Base-by-base conservation (phyloP, 2,113 vertebrate species). In the Oreochromis spilurus region DNA sequence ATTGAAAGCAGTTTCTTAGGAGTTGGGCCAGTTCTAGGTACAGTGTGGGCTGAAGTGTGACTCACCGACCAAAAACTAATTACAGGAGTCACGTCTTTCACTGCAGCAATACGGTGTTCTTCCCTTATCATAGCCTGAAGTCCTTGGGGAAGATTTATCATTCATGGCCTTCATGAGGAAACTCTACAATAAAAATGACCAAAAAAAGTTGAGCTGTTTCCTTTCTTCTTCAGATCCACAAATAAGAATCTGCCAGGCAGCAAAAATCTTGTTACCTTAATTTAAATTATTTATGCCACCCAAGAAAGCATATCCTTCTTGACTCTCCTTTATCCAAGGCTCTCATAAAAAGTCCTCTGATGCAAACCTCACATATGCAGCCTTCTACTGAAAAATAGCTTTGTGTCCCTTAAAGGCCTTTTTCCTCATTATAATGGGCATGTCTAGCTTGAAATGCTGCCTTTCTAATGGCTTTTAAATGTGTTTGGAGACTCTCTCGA, bases 91-190 rank as follows among this genome's bases (percentile, higher is more conserved):
- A 81, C 84, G 81, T 88, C 58, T 87, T 34, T 81, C 38, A 57
- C 36, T 34, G 72, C 45, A 77, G 26, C 26, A 0, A n/a, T 13
- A 77, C 4, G 45, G 26, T 1, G 26, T 38, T 36, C 17, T 29
- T 81, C 75, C 81, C 65, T 82, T 83, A 86, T 78, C 75, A 58
- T 57, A 45, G 75, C 19, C 60, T 52, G 24, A 43, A 88, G 83
- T 84, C 89, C 87, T 90, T 91, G 83, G 58, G 62, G 79, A 79
- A 77, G 67, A 89, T 92, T 91, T 91, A 88, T 89, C 50, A 78
- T 84, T 16, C 38, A 14, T 34, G 17, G 79, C 16, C 21, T 62
- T 75, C 45, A 54, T 67, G 83, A 88, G 43, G 45, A 90, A 88
- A 72, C 83, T 86, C 84, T 82, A 77, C 90, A 86, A 91, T 81